Evolutionary conservation across 1,140 invertebrate genomes (phyloP).

Genomic region (Nebria ingens): DNA sequence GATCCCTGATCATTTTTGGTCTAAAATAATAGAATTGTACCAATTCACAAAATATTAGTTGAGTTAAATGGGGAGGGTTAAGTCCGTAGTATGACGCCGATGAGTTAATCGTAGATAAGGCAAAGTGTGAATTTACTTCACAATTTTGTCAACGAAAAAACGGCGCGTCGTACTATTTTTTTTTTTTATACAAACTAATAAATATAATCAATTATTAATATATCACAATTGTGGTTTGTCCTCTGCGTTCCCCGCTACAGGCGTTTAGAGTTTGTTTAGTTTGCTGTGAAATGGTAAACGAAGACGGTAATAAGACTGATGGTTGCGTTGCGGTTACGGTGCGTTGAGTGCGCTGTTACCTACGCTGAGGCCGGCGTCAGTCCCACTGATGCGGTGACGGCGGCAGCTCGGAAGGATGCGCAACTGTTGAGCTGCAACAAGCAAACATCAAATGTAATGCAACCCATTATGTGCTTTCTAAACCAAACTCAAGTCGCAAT

Average conservation of each 20-base stretch:
- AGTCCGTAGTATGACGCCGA: neutral
- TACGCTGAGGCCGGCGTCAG: constrained; percentile 43
- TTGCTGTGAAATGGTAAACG: neutral
- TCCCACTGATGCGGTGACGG: constrained; percentile 97
- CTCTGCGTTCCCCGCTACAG: neutral
- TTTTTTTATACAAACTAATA: neutral
- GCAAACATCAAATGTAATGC: constrained; percentile 13
- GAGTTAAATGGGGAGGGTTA: neutral
- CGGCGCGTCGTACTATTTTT: neutral
- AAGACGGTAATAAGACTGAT: neutral
- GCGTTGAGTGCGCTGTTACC: constrained; percentile 21
- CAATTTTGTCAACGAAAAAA: neutral
- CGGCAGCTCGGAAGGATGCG: constrained; percentile 92
- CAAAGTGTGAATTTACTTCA: neutral
- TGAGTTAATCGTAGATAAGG: neutral
- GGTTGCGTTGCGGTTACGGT: neutral
- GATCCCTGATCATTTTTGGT: neutral
- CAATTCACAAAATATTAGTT: neutral
- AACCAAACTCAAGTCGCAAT: neutral
- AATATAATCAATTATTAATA: neutral
- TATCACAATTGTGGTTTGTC: constrained; percentile 2
- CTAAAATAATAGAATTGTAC: neutral
- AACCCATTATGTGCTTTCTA: no score
- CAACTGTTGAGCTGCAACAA: constrained; percentile 87
- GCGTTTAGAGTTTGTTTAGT: neutral